These are phyloP conservation scores for Cheilinus undulatus DNA, from an alignment of 2,113 vertebrate species.

Conservation along the genomic window DNA sequence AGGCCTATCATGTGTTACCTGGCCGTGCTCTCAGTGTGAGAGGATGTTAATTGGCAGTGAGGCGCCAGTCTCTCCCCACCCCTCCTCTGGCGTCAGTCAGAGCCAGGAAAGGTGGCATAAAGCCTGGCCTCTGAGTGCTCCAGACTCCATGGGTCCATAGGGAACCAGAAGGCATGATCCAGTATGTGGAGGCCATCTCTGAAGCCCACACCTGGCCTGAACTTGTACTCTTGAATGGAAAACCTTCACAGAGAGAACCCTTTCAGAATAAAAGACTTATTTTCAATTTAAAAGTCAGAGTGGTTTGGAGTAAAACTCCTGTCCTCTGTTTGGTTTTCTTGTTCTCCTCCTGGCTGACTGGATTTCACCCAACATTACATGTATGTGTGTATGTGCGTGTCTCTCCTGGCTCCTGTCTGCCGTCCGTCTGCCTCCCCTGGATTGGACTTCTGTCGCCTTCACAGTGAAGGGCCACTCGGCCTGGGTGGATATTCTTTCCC, in stretches of 20 bases:
- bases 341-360: conserved; percentile 62
- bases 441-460: conserved; percentile 78
- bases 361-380: conserved; percentile 38
- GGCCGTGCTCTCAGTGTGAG: conserved; percentile 61
- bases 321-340: conserved; percentile 40
- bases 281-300: conserved; percentile 45
- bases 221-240: conserved; percentile 49
- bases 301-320: conserved; percentile 50
- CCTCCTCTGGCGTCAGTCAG: conserved; percentile 52
- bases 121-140: conserved; percentile 60
- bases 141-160: conserved; percentile 62
- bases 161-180: conserved; percentile 45
- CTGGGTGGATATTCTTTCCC: conserved; percentile 84
- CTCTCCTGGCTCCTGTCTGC: conserved; percentile 69
- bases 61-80: conserved; percentile 68
- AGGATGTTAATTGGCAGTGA: conserved; percentile 72
- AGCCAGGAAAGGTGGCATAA: conserved; percentile 74
- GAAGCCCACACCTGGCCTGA: conserved; percentile 58
- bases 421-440: conserved; percentile 75
- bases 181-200: conserved; percentile 45
- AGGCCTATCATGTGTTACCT: conserved; percentile 73
- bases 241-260: conserved; percentile 45
- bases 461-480: conserved; percentile 78
- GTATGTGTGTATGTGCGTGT: conserved; percentile 40
- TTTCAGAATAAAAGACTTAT: conserved; percentile 52